Percentiles rank a stretch among this genome's conserved stretches.
phyloP scores from a whole-genome alignment of 2,888 invertebrate species.

The Lasioglossum oenotherae region DNA sequence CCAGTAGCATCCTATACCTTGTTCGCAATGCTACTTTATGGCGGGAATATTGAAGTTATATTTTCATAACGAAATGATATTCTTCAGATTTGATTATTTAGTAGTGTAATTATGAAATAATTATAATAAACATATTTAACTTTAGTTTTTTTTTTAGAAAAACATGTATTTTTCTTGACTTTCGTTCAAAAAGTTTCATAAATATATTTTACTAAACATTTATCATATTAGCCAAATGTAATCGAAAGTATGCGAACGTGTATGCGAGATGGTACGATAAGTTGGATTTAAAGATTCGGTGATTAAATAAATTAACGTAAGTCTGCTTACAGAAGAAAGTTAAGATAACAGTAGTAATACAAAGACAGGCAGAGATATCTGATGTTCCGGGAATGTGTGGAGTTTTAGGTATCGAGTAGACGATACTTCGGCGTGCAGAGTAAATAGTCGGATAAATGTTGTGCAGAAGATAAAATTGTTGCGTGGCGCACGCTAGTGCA shows the following conservation, averaged over 20 bases:
- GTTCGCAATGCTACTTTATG: slow-evolving; percentile 13
- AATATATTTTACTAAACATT: not conserved
- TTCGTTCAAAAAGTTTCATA: not conserved
- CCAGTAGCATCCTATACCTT: slow-evolving; percentile 11
- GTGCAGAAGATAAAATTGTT: slow-evolving; percentile 15
- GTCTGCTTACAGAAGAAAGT: not conserved
- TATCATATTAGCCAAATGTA: not conserved
- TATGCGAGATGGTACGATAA: slow-evolving; percentile 4
- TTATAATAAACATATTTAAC: not conserved
- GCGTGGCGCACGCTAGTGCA: slow-evolving; percentile 46
- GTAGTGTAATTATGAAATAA: not conserved
- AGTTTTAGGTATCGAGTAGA: not conserved
- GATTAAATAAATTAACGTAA: slow-evolving; percentile 17
- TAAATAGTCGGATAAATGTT: not conserved
- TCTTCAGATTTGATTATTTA: not conserved
- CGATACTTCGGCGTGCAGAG: not conserved
- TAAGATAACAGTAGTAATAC: slow-evolving; percentile 26
- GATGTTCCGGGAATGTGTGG: not conserved
- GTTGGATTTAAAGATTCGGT: slow-evolving; percentile 15
- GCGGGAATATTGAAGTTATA: slow-evolving; percentile 43
- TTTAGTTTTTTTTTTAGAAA: not conserved
- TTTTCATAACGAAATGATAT: not conserved
- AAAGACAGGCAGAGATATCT: slow-evolving; percentile 20
- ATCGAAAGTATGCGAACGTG: not conserved
- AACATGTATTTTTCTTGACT: not conserved